Evolutionary conservation across 2,113 vertebrate genomes (phyloP), one percentile per base, ranked within the genome.

Genomic region (Oncorhynchus kisutch): DNA sequence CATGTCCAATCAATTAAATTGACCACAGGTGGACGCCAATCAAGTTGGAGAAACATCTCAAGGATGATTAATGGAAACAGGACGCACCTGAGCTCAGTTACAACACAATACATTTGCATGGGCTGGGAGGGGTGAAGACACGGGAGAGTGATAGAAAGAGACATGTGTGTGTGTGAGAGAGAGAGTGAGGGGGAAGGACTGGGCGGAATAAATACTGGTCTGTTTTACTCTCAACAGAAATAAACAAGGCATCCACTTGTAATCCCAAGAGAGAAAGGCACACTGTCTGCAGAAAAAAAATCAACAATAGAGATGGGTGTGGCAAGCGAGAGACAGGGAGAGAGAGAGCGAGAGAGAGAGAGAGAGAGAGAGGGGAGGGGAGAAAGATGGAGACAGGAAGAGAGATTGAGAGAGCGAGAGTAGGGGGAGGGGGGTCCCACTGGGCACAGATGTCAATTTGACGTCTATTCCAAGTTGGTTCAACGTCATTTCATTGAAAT

Each of bases 231-330:
- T 83, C 76, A 78, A 84, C 82, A 90, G 77, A 88, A 88, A 91
- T 91, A 91, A 91, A 92, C 85, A 92, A 89, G 89, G 84, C 84
- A 27, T 82, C 86, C 86, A 85, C 87, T 91, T 90, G 88, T 90
- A 84, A 90, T 83, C 78, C 84, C 79, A 82, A 75, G 75, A 85
- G 82, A 86, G 70, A 88, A 78, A 75, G 79, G 75, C 80, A 82
- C 75, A 73, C 76, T 86, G 85, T 88, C 83, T 88, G 82, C 85
- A 79, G 77, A 78, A 29, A 60, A 25, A 71, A 69, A 76, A 27
- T 27, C 49, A 89, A 85, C 86, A 54, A 4, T 54, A 54, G 3
- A 54, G 14, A 54, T 18, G 12, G 51, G 14, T 54, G 51, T 18
- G 16, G 51, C 12, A 4, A 1, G 51, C 51, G 16, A 54, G 51